Evolutionary conservation across 2,797 vertebrate genomes (phyloP), one percentile per base, ranked within the genome.

Genomic region (Ctenochaetus hawaiiensis): DNA sequence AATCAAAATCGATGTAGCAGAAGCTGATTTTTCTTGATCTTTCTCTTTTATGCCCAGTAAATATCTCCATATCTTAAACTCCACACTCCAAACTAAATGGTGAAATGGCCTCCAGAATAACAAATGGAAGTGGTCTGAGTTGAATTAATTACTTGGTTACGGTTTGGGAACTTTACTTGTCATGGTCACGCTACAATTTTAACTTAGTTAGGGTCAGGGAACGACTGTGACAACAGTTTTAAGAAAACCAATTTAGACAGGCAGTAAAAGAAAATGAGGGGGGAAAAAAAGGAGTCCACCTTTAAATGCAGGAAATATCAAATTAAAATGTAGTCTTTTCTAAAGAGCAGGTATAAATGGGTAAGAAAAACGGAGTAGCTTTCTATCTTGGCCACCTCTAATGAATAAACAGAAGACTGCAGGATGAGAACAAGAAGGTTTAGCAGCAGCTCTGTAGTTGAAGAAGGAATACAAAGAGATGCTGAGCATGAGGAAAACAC

Each of bases 391-490:
- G 76, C 52, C 68, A 78, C 51, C 53, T 80, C 81, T 26, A 7
- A 74, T 41, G 87, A 75, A 79, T 77, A 73, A 72, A 76, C 49
- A 66, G 67, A 76, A 34, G 30, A 34, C 30, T 34, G 30, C 30
- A 6, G 30, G 30, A 34, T 34, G 30, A 34, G 30, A 34, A 34
- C 30, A 7, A 34, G 30, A 34, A 34, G 30, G 30, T 34, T 34
- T 34, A 34, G 30, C 30, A 34, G 30, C 30, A 72, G 75, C 52
- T 76, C 66, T 63, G 65, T 60, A 70, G 53, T 57, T 73, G 68
- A 56, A 80, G 60, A 60, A 26, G 53, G 65, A 87, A 77, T 73
- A 84, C 51, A 84, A 75, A 80, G 60, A 72, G 63, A 78, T 64
- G 71, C 77, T 75, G 82, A 71, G 82, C 69, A 59, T 2, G 0